A percentile compares a stretch with the other conserved stretches of the same genome.
Evolutionary conservation across 2,113 vertebrate species (phyloP).

Genomic region (Otocyon megalotis): DNA sequence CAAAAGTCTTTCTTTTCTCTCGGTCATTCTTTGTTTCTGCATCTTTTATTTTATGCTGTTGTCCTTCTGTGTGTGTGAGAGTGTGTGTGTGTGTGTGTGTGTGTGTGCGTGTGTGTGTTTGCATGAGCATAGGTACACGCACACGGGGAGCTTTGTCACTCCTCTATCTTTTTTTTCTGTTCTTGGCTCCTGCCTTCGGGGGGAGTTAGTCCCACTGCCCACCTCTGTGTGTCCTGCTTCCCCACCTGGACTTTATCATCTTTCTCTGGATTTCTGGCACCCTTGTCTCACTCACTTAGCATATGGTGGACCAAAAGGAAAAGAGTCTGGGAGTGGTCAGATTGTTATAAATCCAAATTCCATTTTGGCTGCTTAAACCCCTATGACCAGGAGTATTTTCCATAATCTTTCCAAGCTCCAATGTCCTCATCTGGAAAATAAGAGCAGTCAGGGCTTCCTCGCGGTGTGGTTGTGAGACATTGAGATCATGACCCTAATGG

Average conservation of each 20-base stretch:
- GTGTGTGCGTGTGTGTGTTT: accelerated
- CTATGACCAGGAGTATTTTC: background rate
- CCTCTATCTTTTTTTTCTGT: background rate
- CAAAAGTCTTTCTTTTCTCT: background rate
- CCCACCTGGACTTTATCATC: background rate
- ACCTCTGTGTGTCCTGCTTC: background rate
- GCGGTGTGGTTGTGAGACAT: no score
- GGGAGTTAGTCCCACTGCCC: background rate
- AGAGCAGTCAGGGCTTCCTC: accelerated
- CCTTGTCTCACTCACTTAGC: background rate
- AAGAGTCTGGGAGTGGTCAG: background rate
- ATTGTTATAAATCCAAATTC: background rate
- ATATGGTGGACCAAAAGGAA: background rate
- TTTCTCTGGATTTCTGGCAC: background rate
- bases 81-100: background rate
- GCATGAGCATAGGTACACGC: accelerated
- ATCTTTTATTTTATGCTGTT: background rate
- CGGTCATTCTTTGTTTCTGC: background rate
- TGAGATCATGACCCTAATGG: background rate
- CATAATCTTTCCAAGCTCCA: background rate
- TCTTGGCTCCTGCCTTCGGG: background rate
- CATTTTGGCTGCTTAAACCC: background rate
- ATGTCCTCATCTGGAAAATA: background rate
- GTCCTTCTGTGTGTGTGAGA: background rate
- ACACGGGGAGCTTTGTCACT: background rate